Conservation (phyloP, 2,797 vertebrate genomes). For the Nothura maculosa region DNA sequence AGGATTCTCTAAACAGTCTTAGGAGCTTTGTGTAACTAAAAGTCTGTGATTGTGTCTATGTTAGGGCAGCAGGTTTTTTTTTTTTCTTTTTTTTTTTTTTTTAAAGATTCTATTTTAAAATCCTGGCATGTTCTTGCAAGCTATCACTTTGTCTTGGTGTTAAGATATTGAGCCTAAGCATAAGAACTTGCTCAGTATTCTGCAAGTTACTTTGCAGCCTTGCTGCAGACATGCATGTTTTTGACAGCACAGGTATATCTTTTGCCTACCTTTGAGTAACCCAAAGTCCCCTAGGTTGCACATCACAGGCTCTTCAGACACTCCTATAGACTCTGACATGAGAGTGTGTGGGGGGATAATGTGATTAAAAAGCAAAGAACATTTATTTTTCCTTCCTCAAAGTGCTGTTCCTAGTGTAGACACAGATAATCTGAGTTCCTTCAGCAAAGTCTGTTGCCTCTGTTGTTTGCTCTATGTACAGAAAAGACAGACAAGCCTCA, state of each 20-base stretch:
- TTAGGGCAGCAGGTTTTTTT: neutral
- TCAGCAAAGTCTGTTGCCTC: neutral
- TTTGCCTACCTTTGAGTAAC: neutral
- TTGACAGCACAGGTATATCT: neutral
- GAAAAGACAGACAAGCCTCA: neutral
- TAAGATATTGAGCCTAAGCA: neutral
- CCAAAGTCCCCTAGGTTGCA: neutral
- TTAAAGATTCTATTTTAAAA: neutral
- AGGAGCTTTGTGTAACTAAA: neutral
- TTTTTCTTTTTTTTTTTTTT: no score
- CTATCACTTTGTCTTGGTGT: neutral
- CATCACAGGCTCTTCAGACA: neutral
- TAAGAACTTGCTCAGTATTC: neutral
- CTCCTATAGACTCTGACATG: rapidly evolving
- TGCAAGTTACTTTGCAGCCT: neutral
- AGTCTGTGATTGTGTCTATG: neutral
- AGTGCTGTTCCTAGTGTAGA: neutral
- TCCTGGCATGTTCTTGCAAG: neutral
- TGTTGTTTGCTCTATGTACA: neutral
- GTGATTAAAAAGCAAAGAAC: neutral
- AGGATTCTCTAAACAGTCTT: neutral
- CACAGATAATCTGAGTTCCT: neutral
- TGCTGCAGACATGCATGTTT: neutral
- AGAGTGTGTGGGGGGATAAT: neutral
- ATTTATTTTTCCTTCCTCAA: neutral